A percentile compares a stretch with the other conserved stretches of the same genome.
Evolutionary conservation across 2,113 vertebrate species (phyloP).

Genomic region (Scatophagus argus): DNA sequence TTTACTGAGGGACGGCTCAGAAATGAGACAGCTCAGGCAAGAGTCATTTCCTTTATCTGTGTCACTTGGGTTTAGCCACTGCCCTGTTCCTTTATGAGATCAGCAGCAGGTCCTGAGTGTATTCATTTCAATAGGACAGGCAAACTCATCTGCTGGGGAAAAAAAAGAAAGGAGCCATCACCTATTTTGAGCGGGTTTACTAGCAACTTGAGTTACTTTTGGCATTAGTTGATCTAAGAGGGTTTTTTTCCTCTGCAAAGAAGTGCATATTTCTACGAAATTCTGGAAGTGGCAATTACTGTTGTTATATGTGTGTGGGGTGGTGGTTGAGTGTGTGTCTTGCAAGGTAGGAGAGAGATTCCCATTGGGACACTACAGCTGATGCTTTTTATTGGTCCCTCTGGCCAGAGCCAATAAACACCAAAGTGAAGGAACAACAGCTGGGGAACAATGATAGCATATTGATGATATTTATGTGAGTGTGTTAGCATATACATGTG

Average conservation of each 20-base stretch:
- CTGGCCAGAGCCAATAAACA: conserved; percentile 75
- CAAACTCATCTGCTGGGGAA: too few relatives aligned
- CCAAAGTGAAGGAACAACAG: conserved; percentile 68
- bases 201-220: too few relatives aligned
- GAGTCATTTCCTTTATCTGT: too few relatives aligned
- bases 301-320: neutral
- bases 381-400: conserved; percentile 73
- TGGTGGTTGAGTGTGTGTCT: neutral
- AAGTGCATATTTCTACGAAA: conserved; percentile 4
- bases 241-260: neutral
- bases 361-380: conserved; percentile 57
- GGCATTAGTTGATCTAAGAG: neutral
- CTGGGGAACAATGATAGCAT: conserved; percentile 79
- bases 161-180: too few relatives aligned
- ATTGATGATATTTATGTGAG: conserved; percentile 67
- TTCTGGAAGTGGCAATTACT: conserved; percentile 26
- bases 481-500: neutral
- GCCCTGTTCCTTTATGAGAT: too few relatives aligned
- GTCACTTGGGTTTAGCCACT: too few relatives aligned
- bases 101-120: too few relatives aligned
- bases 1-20: too few relatives aligned
- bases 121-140: too few relatives aligned
- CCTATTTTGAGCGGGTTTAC: too few relatives aligned
- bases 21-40: too few relatives aligned
- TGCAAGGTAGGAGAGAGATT: conserved; percentile 2